Percentiles rank a stretch among this genome's conserved stretches.
Evolutionary conservation across 2,113 vertebrate species (phyloP).

Genomic region (Acrocephalus arundinaceus): DNA sequence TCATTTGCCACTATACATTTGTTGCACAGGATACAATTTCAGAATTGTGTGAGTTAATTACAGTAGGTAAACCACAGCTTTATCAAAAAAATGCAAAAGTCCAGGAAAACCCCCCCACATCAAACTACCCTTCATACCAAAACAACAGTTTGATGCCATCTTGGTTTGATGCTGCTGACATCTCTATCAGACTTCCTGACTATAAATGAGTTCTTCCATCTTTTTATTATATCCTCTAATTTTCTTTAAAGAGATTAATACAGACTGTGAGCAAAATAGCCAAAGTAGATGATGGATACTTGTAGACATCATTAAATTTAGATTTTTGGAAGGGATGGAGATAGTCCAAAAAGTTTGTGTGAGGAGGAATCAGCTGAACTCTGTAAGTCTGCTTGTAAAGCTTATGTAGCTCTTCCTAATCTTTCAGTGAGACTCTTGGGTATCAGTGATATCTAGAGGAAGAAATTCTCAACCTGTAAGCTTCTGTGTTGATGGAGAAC

Average conservation of each 20-base stretch:
- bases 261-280: neutral
- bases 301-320: neutral
- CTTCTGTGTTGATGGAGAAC: neutral
- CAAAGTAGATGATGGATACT: neutral
- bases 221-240: slow-evolving; percentile 11
- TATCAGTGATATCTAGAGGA: neutral
- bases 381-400: neutral
- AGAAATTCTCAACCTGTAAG: neutral
- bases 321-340: neutral
- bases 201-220: neutral
- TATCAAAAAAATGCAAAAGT: neutral
- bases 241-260: neutral
- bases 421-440: neutral
- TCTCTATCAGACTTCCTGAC: neutral
- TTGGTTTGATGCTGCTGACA: neutral
- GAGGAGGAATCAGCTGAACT: neutral
- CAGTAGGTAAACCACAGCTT: neutral
- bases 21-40: neutral
- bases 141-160: neutral
- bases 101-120: neutral
- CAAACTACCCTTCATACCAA: neutral
- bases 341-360: neutral
- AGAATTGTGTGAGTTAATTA: neutral
- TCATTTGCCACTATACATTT: neutral
- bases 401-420: neutral